These are phyloP conservation scores for Pseudomyrmex dendroicus DNA, from an alignment of 1,140 invertebrate genomes.

Conservation along the genomic window DNA sequence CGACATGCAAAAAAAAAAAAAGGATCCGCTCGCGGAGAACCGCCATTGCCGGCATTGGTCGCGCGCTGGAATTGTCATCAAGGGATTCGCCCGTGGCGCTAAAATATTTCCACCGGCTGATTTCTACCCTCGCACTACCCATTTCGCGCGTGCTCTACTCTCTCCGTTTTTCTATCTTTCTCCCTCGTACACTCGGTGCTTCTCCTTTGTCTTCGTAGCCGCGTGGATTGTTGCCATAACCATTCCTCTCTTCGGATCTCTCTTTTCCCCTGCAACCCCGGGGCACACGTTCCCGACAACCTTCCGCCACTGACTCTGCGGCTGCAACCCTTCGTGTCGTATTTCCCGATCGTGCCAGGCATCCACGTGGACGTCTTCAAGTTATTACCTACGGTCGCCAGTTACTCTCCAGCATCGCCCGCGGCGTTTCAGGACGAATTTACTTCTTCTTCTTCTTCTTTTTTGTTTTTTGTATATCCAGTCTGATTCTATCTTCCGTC, in stretches of 20 bases:
- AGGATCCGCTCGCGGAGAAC: conserved; percentile 23
- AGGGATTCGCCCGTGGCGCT: conserved; percentile 76
- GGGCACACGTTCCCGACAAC: conserved; percentile 33
- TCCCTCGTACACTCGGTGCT: background rate
- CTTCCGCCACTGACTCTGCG: conserved; percentile 29
- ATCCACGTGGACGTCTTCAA: conserved; percentile 48
- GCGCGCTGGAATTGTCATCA: conserved; percentile 76
- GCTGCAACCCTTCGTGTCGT: conserved; percentile 50
- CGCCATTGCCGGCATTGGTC: conserved; percentile 35
- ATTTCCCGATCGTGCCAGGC: conserved; percentile 43
- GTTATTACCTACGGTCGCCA: conserved; percentile 41
- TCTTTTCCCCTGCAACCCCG: background rate
- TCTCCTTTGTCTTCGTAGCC: conserved; percentile 52
- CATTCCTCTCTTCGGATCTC: conserved; percentile 36
- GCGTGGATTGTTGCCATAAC: conserved; percentile 69
- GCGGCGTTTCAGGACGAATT: background rate
- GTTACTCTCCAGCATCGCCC: conserved; percentile 34
- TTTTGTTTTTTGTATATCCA: background rate
- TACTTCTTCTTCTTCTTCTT: conserved; percentile 11
- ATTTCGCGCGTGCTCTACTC: conserved; percentile 53
- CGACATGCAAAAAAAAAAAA: conserved; percentile 44
- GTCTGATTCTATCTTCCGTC: conserved; percentile 13
- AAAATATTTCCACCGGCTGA: conserved; percentile 78
- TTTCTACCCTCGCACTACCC: conserved; percentile 62
- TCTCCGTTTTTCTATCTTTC: background rate